Conservation (phyloP, 2,797 vertebrate genomes). For the Mormyrops boulengeri region DNA sequence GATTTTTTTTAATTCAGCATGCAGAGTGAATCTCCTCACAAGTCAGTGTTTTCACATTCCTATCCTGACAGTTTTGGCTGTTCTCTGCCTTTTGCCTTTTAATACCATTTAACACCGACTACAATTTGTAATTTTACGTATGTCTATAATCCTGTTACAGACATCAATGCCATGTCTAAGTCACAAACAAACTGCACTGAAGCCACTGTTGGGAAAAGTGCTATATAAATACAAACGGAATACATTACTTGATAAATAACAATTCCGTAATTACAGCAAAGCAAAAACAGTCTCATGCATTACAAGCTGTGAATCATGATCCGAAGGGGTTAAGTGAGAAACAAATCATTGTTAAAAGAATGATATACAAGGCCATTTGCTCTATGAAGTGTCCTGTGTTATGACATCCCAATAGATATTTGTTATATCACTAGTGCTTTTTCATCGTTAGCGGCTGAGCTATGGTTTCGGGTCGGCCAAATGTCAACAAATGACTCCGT, state of each 20-base stretch:
- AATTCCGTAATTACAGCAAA: background rate
- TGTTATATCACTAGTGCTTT: background rate
- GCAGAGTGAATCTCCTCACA: background rate
- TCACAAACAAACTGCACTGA: background rate
- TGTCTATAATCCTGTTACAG: background rate
- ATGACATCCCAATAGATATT: conserved; percentile 10
- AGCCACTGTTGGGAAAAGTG: background rate
- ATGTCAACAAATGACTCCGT: conserved; percentile 9
- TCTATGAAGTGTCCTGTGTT: background rate
- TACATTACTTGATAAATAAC: background rate
- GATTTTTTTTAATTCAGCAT: background rate
- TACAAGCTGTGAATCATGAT: background rate
- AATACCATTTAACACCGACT: background rate
- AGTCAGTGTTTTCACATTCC: background rate
- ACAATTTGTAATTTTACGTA: background rate
- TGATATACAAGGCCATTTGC: background rate
- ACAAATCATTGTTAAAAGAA: background rate
- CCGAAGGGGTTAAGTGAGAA: background rate
- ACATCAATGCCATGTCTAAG: background rate
- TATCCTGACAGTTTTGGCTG: background rate
- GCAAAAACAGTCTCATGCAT: background rate
- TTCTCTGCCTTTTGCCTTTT: background rate
- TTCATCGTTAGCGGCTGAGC: conserved; percentile 1
- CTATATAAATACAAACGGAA: background rate
- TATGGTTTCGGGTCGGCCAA: background rate